Evolutionary conservation across 2,113 vertebrate species (phyloP), one percentile per base, ranked within the genome.

Genomic region (Oreocharis arfaki): DNA sequence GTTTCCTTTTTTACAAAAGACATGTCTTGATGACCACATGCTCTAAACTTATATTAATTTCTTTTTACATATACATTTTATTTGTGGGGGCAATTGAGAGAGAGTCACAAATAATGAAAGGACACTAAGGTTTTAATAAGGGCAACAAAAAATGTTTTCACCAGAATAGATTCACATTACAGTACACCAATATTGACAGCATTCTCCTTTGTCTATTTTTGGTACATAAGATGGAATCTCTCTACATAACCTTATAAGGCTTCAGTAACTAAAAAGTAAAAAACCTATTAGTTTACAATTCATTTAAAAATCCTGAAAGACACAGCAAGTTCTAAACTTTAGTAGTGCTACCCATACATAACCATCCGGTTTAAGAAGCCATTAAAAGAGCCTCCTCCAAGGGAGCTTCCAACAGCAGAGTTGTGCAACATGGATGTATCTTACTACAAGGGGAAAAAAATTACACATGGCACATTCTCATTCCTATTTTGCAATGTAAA

Each of bases 271-370:
- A 97, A 98, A 98, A 97, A 86, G 89, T 97, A 98, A 98, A 98
- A 97, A 97, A 97, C 91, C 98, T 98, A 98, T 97, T 98, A 98
- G 97, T 98, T 98, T 98, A 98, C 97, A 98, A 95, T 97, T 98
- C 83, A 96, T 97, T 98, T 98, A 97, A 98, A 98, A 98, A 98
- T 98, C 95, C 94, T 94, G 96, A 98, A 98, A 98, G 97, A 98
- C 98, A 98, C 97, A 97, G 97, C 97, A 98, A 98, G 95, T 97
- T 98, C 98, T 98, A 98, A 97, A 97, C 94, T 97, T 98, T 97
- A 97, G 97, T 98, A 98, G 97, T 98, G 98, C 98, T 98, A 98
- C 95, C 93, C 97, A 98, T 83, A 97, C 96, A 97, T 95, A 98
- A 96, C 97, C 97, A 95, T 90, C 93, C 4, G 88, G 96, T 96